Evolutionary conservation across 2,888 invertebrate species (phyloP).

Genomic region (Dynastes maya): DNA sequence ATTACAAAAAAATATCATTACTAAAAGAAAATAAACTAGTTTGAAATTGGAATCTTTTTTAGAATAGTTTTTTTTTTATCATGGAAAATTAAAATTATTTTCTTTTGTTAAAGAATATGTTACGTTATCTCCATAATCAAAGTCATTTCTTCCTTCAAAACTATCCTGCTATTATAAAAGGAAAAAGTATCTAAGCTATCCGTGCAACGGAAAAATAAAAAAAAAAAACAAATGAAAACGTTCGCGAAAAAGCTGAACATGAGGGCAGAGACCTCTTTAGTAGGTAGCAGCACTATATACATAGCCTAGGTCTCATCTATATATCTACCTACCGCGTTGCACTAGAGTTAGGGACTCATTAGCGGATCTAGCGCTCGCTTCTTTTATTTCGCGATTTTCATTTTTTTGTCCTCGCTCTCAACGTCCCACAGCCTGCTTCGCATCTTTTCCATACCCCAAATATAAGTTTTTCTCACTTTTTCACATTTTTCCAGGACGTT

Average conservation of each 20-base stretch:
- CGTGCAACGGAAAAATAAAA: neutral
- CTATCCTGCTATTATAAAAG: neutral
- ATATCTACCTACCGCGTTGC: neutral
- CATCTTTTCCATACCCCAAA: neutral
- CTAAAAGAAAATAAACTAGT: too few relatives aligned
- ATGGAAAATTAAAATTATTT: too few relatives aligned
- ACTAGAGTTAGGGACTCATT: constrained; percentile 11
- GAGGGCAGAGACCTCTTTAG: constrained; percentile 13
- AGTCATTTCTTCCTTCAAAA: too few relatives aligned
- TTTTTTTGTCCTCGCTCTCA: neutral
- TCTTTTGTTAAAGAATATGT: too few relatives aligned
- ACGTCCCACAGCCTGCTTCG: neutral
- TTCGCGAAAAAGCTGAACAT: neutral
- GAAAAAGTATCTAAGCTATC: neutral
- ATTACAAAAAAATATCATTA: too few relatives aligned
- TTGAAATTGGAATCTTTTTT: too few relatives aligned
- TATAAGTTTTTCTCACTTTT: neutral
- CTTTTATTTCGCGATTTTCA: constrained; percentile 1
- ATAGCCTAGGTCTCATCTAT: neutral
- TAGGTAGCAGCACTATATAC: neutral
- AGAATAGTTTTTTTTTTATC: too few relatives aligned
- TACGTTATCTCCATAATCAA: too few relatives aligned
- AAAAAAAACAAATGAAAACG: constrained; percentile 12
- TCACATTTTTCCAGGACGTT: neutral
- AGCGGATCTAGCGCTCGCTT: neutral